phyloP scores from a whole-genome alignment of 2,113 vertebrate species.

The Gobiocypris rarus region DNA sequence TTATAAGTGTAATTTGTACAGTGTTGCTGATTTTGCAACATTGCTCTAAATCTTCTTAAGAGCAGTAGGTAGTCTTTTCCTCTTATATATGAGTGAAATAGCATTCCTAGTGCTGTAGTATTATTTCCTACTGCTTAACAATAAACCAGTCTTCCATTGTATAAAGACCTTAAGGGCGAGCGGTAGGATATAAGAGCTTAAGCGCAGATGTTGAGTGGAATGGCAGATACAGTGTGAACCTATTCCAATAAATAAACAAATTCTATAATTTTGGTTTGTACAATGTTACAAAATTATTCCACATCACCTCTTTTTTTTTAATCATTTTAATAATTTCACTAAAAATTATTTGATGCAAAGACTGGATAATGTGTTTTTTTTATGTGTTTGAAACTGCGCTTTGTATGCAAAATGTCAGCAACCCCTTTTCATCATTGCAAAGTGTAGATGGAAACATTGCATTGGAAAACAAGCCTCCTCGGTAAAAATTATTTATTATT shows the following conservation, averaged over 20 bases:
- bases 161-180: neutral
- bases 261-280: neutral
- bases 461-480: neutral
- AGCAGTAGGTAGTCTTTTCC: neutral
- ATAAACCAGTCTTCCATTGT: neutral
- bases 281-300: neutral
- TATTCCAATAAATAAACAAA: neutral
- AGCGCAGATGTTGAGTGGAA: neutral
- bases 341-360: neutral
- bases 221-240: neutral
- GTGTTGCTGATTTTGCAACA: neutral
- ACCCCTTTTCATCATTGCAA: neutral
- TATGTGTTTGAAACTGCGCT: neutral
- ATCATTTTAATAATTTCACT: neutral
- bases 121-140: neutral
- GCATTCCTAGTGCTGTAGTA: neutral
- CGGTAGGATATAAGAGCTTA: neutral
- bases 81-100: neutral
- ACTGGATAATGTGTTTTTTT: neutral
- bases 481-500: too few species aligned
- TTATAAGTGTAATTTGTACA: neutral
- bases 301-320: neutral
- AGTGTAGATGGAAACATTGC: neutral
- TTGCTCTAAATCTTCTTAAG: neutral
- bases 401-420: neutral